These are phyloP conservation scores for Macrosteles quadrilineatus DNA, from an alignment of 1,140 invertebrate genomes.

Conservation along the genomic window DNA sequence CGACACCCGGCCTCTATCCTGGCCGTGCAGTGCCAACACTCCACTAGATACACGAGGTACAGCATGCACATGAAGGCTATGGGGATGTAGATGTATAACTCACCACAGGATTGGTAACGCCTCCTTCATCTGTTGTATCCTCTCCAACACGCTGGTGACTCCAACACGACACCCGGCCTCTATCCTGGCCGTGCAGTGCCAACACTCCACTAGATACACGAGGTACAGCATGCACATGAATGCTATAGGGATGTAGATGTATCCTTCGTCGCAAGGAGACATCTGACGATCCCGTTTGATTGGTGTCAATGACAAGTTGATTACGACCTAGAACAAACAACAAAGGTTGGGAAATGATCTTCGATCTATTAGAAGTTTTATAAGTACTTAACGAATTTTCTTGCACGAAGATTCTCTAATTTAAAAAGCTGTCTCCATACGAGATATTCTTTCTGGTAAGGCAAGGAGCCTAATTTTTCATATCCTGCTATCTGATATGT, in stretches of 20 bases:
- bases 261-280: slow-evolving; percentile 82
- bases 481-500: too few species aligned
- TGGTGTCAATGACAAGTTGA: slow-evolving; percentile 62
- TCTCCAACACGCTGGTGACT: slow-evolving; percentile 65
- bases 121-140: slow-evolving; percentile 67
- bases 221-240: slow-evolving; percentile 80
- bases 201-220: slow-evolving; percentile 84
- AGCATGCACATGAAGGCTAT: too few species aligned
- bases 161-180: slow-evolving; percentile 64
- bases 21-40: too few species aligned
- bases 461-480: too few species aligned
- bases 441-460: too few species aligned
- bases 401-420: too few species aligned
- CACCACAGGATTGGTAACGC: slow-evolving; percentile 77
- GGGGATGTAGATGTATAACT: too few species aligned
- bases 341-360: slow-evolving; percentile 11
- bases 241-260: slow-evolving; percentile 81
- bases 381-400: too few species aligned
- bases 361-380: too few species aligned
- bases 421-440: too few species aligned
- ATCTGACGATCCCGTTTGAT: slow-evolving; percentile 63
- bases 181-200: slow-evolving; percentile 71
- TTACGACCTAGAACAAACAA: slow-evolving; percentile 59
- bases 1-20: too few species aligned
- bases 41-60: too few species aligned